Percentiles rank a stretch among this genome's conserved stretches.
phyloP scores from a whole-genome alignment of 2,888 invertebrate species.

The Sylvicola cinctus region DNA sequence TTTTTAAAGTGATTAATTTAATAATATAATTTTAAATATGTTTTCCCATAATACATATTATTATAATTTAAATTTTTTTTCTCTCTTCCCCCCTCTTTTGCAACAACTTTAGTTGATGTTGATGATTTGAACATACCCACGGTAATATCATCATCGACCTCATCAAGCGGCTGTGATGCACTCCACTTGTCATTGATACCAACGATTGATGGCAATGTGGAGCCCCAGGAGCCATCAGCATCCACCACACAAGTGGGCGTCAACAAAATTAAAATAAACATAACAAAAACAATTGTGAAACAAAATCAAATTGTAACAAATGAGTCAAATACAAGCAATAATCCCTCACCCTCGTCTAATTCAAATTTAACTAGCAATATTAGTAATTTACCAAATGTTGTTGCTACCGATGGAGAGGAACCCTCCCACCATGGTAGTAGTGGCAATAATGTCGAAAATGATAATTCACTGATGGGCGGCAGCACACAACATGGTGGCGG shows the following conservation, averaged over 20 bases:
- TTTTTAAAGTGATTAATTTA: too few species aligned
- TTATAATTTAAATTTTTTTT: neutral
- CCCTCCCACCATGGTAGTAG: too few species aligned
- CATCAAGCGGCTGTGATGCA: constrained; percentile 8
- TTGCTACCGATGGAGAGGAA: too few species aligned
- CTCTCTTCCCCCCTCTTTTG: neutral
- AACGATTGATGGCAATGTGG: constrained; percentile 61
- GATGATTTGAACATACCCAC: constrained; percentile 11
- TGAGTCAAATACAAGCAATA: constrained; percentile 19
- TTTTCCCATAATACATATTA: neutral
- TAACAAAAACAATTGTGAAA: constrained; percentile 41
- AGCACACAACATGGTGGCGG: neutral
- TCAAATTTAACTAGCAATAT: too few species aligned
- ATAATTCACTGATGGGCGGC: neutral
- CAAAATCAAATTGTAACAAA: constrained; percentile 13
- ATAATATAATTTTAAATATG: too few species aligned
- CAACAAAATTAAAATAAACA: constrained; percentile 62
- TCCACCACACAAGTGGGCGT: constrained; percentile 14
- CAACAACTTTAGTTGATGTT: too few species aligned
- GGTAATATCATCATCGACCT: neutral
- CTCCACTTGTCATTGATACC: constrained; percentile 30
- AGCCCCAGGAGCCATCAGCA: constrained; percentile 34
- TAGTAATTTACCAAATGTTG: too few species aligned
- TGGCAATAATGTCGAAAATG: neutral
- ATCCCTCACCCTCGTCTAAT: constrained; percentile 5